A percentile compares a stretch with the other conserved stretches of the same genome.
phyloP scores from a whole-genome alignment of 1,140 invertebrate genomes.

The Bombus balteatus region DNA sequence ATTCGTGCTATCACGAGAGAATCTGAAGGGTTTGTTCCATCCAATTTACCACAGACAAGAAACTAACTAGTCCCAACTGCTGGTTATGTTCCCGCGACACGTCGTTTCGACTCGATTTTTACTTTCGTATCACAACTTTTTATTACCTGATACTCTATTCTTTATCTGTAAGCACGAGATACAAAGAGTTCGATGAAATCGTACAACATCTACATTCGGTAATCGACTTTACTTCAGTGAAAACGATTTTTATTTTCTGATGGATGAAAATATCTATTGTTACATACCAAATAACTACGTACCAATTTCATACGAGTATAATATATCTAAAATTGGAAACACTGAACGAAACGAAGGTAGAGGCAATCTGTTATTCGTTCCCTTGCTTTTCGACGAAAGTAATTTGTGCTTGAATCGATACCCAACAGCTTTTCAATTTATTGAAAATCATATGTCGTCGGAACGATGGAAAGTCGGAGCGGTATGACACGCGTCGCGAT shows the following conservation, averaged over 20 bases:
- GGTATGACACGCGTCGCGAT: not conserved
- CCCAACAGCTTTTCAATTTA: not conserved
- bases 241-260: not conserved
- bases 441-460: not conserved
- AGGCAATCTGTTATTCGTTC: not conserved
- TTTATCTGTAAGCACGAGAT: not conserved
- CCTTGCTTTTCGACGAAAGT: not conserved
- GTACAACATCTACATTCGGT: not conserved
- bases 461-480: not conserved
- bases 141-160: not conserved
- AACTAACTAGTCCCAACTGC: slow-evolving; percentile 45
- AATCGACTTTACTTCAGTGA: not conserved
- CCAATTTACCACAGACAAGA: slow-evolving; percentile 26
- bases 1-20: slow-evolving; percentile 10
- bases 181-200: not conserved
- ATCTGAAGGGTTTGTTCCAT: slow-evolving; percentile 29
- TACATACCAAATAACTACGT: not conserved
- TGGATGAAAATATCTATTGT: not conserved
- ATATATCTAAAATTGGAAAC: not conserved
- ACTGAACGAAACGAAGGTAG: not conserved
- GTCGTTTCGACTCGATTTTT: slow-evolving; percentile 22
- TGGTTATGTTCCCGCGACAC: slow-evolving; percentile 11
- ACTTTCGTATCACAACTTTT: not conserved
- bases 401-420: slow-evolving; percentile 7
- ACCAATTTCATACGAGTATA: not conserved